Evolutionary conservation across 2,113 vertebrate species (phyloP).

Genomic region (Pseudorasbora parva): DNA sequence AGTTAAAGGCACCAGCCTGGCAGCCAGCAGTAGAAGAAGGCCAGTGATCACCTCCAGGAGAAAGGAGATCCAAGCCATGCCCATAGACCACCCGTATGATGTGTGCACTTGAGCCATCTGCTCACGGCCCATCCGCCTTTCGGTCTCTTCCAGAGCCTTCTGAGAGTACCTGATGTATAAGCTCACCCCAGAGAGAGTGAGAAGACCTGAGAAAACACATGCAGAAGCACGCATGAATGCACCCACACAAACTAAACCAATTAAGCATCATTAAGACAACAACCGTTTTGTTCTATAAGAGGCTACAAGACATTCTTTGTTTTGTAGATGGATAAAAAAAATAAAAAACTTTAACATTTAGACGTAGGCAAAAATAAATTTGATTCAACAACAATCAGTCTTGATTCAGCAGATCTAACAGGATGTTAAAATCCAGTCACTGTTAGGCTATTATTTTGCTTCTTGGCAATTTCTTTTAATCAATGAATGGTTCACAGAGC

Average conservation of each 20-base stretch:
- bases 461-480: neutral
- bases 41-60: conserved; percentile 66
- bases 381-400: neutral
- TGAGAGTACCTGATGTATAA: conserved; percentile 77
- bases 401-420: neutral
- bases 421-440: neutral
- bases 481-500: neutral
- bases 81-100: conserved; percentile 76
- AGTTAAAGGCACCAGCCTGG: conserved; percentile 41
- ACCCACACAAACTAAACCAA: conserved; percentile 15
- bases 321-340: neutral
- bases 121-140: conserved; percentile 60
- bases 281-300: neutral
- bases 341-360: neutral
- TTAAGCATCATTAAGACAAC: conserved; percentile 12
- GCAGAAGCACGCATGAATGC: conserved; percentile 13
- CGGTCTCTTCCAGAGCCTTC: conserved; percentile 67
- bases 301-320: neutral
- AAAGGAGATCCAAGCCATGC: conserved; percentile 79
- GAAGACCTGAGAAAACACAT: conserved; percentile 66
- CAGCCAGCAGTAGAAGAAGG: conserved; percentile 61
- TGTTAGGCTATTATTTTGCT: neutral
- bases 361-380: neutral
- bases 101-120: conserved; percentile 57
- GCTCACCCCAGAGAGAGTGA: conserved; percentile 75